Evolutionary conservation across 64 coral and sea anemone genomes (phyloP), one percentile per base, ranked within the genome.

Genomic region (Orbicella faveolata): DNA sequence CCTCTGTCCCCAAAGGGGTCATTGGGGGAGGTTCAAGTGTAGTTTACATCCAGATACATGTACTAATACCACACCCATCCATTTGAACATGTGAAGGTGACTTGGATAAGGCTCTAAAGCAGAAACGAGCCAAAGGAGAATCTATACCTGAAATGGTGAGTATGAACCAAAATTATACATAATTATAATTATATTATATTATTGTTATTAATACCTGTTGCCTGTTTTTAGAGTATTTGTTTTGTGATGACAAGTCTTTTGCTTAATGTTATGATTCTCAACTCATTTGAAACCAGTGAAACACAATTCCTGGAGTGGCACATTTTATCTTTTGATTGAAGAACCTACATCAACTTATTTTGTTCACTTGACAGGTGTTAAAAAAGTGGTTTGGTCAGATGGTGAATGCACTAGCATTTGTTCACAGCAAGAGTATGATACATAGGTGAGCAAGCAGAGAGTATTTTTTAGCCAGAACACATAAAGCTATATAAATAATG

Each of bases 321-420:
- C 39, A 0, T 41, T 41, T 41, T 41, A 68, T 37, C 2, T 81
- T 11, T 6, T 16, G 74, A 62, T 25, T 83, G 55, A 52, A 69
- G 23, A 63, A 25, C 44, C 44, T 5, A 48, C 44, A 48, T 48
- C 44, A 48, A 48, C 44, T 48, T 48, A 48, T 48, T 89, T 54
- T 88, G 21, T 9, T 74, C n/a, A 13, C 8, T 26, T 88, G 18
- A 14, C 53, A 98, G 96, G 88, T 98, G 36, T n/a, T 98, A 35
- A 98, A 92, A 73, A 98, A 98, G 76, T 98, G 96, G 96, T 95
- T 98, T 88, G 96, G 96, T 3, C 96, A 98, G 78, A 98, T 95
- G 87, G 87, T 98, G 9, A 62, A 87, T 36, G 96, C 96, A 66
- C 86, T 98, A n/a, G 83, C 87, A 0, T 98, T 95, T 93, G 96